Conservation (phyloP, 2,888 invertebrate species). For the Pterostichus niger region DNA sequence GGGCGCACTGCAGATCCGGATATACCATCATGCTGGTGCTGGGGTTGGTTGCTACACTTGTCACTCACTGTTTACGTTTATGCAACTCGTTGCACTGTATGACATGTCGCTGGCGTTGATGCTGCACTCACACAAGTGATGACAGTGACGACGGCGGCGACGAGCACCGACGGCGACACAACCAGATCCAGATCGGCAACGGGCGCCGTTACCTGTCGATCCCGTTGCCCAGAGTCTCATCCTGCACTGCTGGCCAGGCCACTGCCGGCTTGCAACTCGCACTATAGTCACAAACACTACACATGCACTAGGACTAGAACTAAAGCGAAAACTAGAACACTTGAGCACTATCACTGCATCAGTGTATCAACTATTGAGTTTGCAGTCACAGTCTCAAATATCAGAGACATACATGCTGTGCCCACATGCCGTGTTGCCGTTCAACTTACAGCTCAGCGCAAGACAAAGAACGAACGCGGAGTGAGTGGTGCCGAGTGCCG, state of each 20-base stretch:
- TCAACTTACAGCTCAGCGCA: neutral
- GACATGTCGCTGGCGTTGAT: conserved; percentile 18
- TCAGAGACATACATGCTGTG: conserved; percentile 68
- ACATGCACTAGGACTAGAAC: conserved; percentile 71
- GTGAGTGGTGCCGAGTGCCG: conserved; percentile 15
- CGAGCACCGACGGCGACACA: conserved; percentile 14
- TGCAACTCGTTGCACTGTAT: conserved; percentile 68
- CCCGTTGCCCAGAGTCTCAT: conserved; percentile 33
- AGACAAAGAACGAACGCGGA: conserved; percentile 28
- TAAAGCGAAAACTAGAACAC: conserved; percentile 71
- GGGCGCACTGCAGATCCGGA: conserved; percentile 82
- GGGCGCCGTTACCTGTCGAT: conserved; percentile 41
- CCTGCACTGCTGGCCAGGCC: conserved; percentile 3
- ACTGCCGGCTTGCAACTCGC: conserved; percentile 73
- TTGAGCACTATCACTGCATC: conserved; percentile 68
- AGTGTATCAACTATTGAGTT: no score
- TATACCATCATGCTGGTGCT: conserved; percentile 80
- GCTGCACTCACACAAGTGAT: conserved; percentile 1
- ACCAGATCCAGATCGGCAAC: conserved; percentile 34
- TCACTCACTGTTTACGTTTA: conserved; percentile 55
- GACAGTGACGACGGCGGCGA: conserved; percentile 29
- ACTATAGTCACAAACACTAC: conserved; percentile 73
- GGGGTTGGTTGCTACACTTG: conserved; percentile 52
- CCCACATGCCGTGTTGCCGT: conserved; percentile 67
- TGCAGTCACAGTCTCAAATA: neutral